Percentiles rank a stretch among this genome's conserved stretches.
These are phyloP conservation scores for Pelvicachromis taeniatus DNA, from an alignment of 2,113 vertebrate species.

Conservation along the genomic window DNA sequence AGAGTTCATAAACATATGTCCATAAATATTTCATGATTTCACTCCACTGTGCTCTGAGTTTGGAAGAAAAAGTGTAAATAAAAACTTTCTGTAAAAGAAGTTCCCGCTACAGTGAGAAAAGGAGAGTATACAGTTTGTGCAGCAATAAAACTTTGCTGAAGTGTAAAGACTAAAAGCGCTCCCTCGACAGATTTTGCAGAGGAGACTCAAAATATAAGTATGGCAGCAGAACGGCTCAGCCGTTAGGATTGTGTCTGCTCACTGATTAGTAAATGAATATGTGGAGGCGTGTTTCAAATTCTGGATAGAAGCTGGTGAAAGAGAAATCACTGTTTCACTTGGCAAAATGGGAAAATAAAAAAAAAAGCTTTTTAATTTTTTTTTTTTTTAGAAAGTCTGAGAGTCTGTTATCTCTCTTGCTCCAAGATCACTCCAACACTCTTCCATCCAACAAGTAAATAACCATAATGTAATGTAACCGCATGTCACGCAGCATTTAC, in stretches of 20 bases:
- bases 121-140: not conserved
- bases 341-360: not conserved
- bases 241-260: constrained; percentile 16
- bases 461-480: not conserved
- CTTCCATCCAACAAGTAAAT: not conserved
- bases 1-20: not conserved
- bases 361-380: not conserved
- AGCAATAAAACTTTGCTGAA: not conserved
- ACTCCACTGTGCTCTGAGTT: not conserved
- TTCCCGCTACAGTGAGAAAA: not conserved
- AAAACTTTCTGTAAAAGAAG: not conserved
- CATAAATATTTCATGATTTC: constrained; percentile 1
- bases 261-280: constrained; percentile 35
- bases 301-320: not conserved
- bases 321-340: constrained; percentile 7
- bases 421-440: not conserved
- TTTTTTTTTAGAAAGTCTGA: not conserved
- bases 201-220: constrained; percentile 27
- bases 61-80: not conserved
- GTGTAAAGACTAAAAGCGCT: not conserved
- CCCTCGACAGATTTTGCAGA: constrained; percentile 34
- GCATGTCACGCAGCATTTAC: not conserved
- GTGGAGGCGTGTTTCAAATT: constrained; percentile 9
- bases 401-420: constrained; percentile 28
- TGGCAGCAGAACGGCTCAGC: constrained; percentile 40